Evolutionary conservation across 2,113 vertebrate genomes (phyloP).

Genomic region (Glareola pratincola): DNA sequence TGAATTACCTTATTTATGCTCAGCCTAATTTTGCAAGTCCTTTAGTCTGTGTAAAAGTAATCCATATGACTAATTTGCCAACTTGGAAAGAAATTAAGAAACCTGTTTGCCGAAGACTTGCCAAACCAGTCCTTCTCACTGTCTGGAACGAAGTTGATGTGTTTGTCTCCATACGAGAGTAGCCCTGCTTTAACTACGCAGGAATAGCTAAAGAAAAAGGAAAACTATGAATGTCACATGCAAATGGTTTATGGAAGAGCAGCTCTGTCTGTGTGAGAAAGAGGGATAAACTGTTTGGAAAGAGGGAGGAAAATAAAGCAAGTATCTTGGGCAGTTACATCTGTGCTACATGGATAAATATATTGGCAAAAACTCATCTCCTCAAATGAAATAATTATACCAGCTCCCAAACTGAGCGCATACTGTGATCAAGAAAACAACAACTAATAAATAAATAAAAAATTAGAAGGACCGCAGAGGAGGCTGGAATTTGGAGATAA

Average conservation of each 20-base stretch:
- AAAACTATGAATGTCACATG: background rate
- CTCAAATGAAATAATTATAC: background rate
- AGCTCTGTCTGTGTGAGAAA: background rate
- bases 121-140: constrained; percentile 37
- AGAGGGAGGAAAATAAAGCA: background rate
- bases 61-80: constrained; percentile 15
- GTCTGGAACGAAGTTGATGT: background rate
- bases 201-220: background rate
- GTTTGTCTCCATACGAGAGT: background rate
- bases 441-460: background rate
- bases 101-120: constrained; percentile 24
- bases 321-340: background rate
- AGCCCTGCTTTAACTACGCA: background rate
- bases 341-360: background rate
- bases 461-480: background rate
- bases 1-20: background rate
- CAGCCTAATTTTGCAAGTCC: background rate
- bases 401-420: background rate
- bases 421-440: background rate
- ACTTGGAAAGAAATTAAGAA: constrained; percentile 3
- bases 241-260: background rate
- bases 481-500: background rate
- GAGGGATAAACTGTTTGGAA: background rate
- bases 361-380: background rate
- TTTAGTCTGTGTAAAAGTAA: background rate